phyloP scores from a whole-genome alignment of 2,797 vertebrate genomes.

The Sebastolobus altivelis region DNA sequence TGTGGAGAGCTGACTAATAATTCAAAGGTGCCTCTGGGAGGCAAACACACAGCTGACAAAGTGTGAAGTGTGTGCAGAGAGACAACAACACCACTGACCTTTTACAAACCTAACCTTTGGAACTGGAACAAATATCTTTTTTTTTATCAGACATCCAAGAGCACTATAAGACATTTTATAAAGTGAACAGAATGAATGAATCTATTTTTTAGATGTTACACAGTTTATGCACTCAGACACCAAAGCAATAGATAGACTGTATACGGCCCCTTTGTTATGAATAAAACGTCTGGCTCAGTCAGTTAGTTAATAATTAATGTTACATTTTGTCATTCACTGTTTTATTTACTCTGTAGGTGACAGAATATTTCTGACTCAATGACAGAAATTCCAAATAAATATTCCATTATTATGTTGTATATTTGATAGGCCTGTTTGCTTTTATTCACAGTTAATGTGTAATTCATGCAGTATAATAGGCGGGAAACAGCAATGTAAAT shows the following conservation, averaged over 20 bases:
- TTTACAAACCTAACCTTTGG: background rate
- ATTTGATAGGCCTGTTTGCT: slow-evolving; percentile 15
- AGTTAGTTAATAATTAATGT: slow-evolving; percentile 32
- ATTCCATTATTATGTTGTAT: slow-evolving; percentile 31
- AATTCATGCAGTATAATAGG: background rate
- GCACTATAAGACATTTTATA: background rate
- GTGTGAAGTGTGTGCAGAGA: slow-evolving; percentile 8
- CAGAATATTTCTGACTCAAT: slow-evolving; percentile 9
- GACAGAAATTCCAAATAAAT: slow-evolving; percentile 13
- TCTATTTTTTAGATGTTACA: background rate
- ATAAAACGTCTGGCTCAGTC: background rate
- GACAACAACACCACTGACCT: slow-evolving; percentile 28
- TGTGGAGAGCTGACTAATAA: background rate
- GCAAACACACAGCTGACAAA: background rate
- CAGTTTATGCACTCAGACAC: background rate
- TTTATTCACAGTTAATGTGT: slow-evolving; percentile 1
- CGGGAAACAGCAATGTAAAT: background rate
- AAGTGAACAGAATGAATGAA: background rate
- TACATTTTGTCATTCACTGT: slow-evolving; percentile 9
- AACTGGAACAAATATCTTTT: background rate
- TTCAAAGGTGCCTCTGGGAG: background rate
- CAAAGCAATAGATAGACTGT: background rate
- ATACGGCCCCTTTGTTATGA: background rate
- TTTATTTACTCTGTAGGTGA: slow-evolving; percentile 31
- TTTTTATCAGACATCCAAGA: background rate